Conservation (phyloP, 1,140 invertebrate species). For the Microvelia longipes region DNA sequence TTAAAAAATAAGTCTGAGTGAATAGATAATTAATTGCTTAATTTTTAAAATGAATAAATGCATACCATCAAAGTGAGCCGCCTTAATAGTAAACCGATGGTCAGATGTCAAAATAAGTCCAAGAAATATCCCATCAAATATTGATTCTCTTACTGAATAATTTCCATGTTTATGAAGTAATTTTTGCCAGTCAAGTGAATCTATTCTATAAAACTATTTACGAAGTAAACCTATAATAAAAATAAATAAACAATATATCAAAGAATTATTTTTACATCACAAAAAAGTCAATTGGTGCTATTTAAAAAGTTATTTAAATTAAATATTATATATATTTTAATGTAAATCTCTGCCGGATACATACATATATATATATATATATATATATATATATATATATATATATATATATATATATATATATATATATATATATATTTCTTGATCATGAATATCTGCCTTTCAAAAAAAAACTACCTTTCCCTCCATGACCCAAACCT, state of each 20-base stretch:
- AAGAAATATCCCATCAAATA: slow-evolving; percentile 40
- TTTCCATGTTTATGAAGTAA: slow-evolving; percentile 34
- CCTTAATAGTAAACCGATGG: slow-evolving; percentile 34
- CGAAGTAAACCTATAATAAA: slow-evolving; percentile 30
- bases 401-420: too few species aligned
- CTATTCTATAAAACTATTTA: slow-evolving; percentile 41
- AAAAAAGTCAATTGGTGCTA: slow-evolving; percentile 3
- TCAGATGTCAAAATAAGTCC: slow-evolving; percentile 34
- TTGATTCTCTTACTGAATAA: slow-evolving; percentile 34
- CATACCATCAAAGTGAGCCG: slow-evolving; percentile 39
- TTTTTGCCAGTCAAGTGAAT: slow-evolving; percentile 34
- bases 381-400: too few species aligned
- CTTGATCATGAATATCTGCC: too few species aligned
- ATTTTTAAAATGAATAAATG: slow-evolving; percentile 3
- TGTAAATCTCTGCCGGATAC: too few species aligned
- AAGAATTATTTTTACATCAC: too few species aligned
- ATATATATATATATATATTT: too few species aligned
- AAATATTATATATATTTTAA: too few species aligned
- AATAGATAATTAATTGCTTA: not conserved
- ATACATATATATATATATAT: too few species aligned
- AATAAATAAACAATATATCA: not conserved
- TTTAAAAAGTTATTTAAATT: too few species aligned
- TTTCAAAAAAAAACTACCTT: too few species aligned
- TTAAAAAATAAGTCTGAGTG: not conserved
- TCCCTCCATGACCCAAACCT: too few species aligned